Percentiles rank a stretch among this genome's conserved stretches.
phyloP scores from a whole-genome alignment of 1,140 invertebrate genomes.

The Drosophila busckii region DNA sequence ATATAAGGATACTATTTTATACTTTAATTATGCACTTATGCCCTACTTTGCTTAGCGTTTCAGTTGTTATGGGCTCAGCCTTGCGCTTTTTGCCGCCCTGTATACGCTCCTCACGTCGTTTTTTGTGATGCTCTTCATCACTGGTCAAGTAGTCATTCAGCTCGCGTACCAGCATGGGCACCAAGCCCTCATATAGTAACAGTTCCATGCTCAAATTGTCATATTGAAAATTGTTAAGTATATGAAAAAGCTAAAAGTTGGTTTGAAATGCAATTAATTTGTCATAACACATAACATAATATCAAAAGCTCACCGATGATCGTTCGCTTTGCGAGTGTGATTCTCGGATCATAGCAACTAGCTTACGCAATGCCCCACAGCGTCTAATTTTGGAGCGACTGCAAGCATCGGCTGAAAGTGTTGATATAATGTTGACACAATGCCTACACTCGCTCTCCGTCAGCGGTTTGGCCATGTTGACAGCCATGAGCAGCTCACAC shows the following conservation, averaged over 20 bases:
- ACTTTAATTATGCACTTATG: neutral
- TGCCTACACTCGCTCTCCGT: slow-evolving; percentile 60
- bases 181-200: slow-evolving; percentile 62
- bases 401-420: slow-evolving; percentile 67
- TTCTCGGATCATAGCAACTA: slow-evolving; percentile 66
- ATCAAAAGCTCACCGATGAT: slow-evolving; percentile 36
- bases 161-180: slow-evolving; percentile 64
- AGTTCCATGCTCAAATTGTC: slow-evolving; percentile 77
- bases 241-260: slow-evolving; percentile 60
- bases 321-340: slow-evolving; percentile 62
- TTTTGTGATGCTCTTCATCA: slow-evolving; percentile 68
- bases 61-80: slow-evolving; percentile 40
- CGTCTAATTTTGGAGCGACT: slow-evolving; percentile 74
- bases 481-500: slow-evolving; percentile 62
- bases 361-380: slow-evolving; percentile 65
- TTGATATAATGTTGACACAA: slow-evolving; percentile 74
- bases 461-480: slow-evolving; percentile 58
- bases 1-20: neutral
- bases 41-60: slow-evolving; percentile 57
- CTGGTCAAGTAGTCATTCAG: slow-evolving; percentile 65
- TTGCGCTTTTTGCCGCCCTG: slow-evolving; percentile 67
- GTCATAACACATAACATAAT: neutral
- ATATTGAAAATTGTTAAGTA: slow-evolving; percentile 74
- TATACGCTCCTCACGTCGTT: slow-evolving; percentile 62
- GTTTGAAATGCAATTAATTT: no score